A percentile compares a stretch with the other conserved stretches of the same genome.
These are phyloP conservation scores for Aldabrachelys gigantea DNA, from an alignment of 2,113 vertebrate genomes.

Conservation along the genomic window DNA sequence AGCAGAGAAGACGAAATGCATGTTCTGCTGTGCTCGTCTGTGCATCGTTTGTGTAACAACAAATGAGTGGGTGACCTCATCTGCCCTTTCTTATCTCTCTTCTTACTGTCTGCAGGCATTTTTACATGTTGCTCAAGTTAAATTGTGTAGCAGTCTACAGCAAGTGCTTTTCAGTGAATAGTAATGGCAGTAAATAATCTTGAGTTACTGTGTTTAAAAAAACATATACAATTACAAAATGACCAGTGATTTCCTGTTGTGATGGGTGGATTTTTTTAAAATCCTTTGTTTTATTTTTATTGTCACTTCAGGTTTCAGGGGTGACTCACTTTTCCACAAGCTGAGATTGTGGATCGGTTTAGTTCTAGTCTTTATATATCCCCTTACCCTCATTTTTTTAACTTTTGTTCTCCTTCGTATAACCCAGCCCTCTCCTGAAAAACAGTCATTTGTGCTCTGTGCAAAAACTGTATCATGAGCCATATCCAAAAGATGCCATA, in stretches of 20 bases:
- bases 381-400: background rate
- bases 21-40: constrained; percentile 50
- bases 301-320: background rate
- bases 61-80: background rate
- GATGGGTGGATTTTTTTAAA: background rate
- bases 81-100: background rate
- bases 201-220: background rate
- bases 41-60: constrained; percentile 58
- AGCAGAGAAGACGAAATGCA: constrained; percentile 48
- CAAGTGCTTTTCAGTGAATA: constrained; percentile 39
- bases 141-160: constrained; percentile 47
- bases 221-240: constrained; percentile 23
- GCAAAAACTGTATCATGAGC: background rate
- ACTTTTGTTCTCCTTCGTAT: background rate
- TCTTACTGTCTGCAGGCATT: constrained; percentile 8
- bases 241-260: background rate
- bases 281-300: background rate
- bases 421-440: background rate
- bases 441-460: background rate
- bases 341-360: background rate
- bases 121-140: constrained; percentile 52
- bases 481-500: background rate
- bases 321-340: background rate
- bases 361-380: background rate
- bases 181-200: constrained; percentile 33